These are phyloP conservation scores for Agrotis segetum DNA, from an alignment of 2,888 invertebrate genomes.

Conservation along the genomic window DNA sequence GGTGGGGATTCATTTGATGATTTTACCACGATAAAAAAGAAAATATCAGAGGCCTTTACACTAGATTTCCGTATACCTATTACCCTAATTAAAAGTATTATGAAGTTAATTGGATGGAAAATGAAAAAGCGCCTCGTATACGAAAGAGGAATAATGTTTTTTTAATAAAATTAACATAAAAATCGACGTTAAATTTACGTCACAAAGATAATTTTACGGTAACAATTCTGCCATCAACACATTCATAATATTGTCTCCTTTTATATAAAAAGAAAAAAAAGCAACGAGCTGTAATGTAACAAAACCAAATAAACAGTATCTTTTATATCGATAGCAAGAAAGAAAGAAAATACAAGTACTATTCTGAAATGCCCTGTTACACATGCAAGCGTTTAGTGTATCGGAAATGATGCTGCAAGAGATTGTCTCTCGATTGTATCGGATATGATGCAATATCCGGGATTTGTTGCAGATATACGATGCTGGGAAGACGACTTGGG, in stretches of 20 bases:
- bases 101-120: too few relatives aligned
- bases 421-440: constrained; percentile 25
- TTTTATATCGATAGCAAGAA: not conserved
- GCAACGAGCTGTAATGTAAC: not conserved
- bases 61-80: too few relatives aligned
- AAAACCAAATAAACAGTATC: not conserved
- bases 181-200: too few relatives aligned
- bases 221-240: not conserved
- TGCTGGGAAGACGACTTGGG: not conserved
- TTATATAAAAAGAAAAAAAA: not conserved
- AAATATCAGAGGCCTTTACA: too few relatives aligned
- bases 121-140: too few relatives aligned
- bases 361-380: not conserved
- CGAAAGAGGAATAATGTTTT: too few relatives aligned
- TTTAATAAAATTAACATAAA: too few relatives aligned
- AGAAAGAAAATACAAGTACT: not conserved
- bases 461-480: not conserved
- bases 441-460: constrained; percentile 10
- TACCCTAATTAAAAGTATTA: too few relatives aligned
- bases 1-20: too few relatives aligned
- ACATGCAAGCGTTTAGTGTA: constrained; percentile 12
- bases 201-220: too few relatives aligned
- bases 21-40: too few relatives aligned
- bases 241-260: too few relatives aligned
- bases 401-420: constrained; percentile 12